Evolutionary conservation across 2,888 invertebrate genomes (phyloP).

Genomic region (Pinctada fucata): DNA sequence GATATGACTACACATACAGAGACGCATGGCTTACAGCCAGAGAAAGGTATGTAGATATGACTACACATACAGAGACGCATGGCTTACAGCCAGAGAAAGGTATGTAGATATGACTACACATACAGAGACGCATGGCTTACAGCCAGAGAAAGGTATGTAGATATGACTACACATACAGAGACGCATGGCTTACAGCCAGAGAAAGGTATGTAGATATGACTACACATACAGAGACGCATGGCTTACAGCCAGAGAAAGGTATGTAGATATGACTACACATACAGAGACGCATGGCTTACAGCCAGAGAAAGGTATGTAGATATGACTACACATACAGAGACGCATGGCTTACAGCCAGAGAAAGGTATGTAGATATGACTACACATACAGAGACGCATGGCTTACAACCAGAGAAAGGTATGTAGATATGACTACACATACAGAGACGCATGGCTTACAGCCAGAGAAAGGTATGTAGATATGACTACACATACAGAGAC

Average conservation of each 20-base stretch:
- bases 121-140: conserved; percentile 63
- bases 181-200: conserved; percentile 63
- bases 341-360: conserved; percentile 62
- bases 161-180: conserved; percentile 68
- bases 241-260: conserved; percentile 67
- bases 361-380: conserved; percentile 71
- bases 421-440: conserved; percentile 67
- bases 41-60: conserved; percentile 70
- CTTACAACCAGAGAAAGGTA: conserved; percentile 66
- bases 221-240: conserved; percentile 65
- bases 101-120: conserved; percentile 68
- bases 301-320: conserved; percentile 70
- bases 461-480: conserved; percentile 71
- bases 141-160: conserved; percentile 70
- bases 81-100: conserved; percentile 68
- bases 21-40: conserved; percentile 60
- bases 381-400: conserved; percentile 67
- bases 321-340: conserved; percentile 68
- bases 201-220: conserved; percentile 69
- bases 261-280: conserved; percentile 67
- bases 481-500: conserved; percentile 68
- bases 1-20: conserved; percentile 69
- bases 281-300: conserved; percentile 64
- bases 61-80: conserved; percentile 65
- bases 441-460: conserved; percentile 62